Evolutionary conservation across 2,888 invertebrate species (phyloP).

Genomic region (Phortica magna): DNA sequence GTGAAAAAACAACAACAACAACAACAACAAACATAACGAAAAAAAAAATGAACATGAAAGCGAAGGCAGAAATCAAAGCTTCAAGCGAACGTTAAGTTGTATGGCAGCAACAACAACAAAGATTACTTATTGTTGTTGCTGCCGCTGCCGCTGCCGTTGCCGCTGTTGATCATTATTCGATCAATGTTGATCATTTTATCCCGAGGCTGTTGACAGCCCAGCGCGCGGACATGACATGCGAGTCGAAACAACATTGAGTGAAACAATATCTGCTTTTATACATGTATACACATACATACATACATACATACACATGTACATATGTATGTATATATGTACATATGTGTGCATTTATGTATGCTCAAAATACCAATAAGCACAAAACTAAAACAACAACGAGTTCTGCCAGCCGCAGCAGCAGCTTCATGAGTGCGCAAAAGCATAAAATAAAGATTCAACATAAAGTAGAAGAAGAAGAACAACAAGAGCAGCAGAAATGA

Average conservation of each 20-base stretch:
- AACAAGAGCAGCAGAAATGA: slow-evolving; percentile 50
- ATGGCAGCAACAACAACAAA: not conserved
- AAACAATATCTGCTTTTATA: slow-evolving; percentile 5
- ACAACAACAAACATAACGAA: slow-evolving; percentile 22
- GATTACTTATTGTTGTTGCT: slow-evolving; percentile 36
- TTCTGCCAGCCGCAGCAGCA: not conserved
- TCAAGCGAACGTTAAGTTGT: not conserved
- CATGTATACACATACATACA: not conserved
- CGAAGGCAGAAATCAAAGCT: slow-evolving; percentile 22
- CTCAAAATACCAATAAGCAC: not conserved
- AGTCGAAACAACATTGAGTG: slow-evolving; percentile 49
- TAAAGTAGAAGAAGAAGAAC: slow-evolving; percentile 19
- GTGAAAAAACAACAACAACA: slow-evolving; percentile 25
- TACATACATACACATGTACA: not conserved
- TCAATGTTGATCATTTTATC: slow-evolving; percentile 77
- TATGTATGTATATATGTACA: not conserved
- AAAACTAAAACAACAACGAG: slow-evolving; percentile 31
- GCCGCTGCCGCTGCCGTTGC: slow-evolving; percentile 18
- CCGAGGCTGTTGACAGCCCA: slow-evolving; percentile 76
- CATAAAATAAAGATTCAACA: not conserved
- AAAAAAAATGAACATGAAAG: slow-evolving; percentile 18
- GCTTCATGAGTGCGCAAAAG: slow-evolving; percentile 22
- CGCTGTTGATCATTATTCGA: slow-evolving; percentile 73
- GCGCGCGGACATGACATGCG: slow-evolving; percentile 75
- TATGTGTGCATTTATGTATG: not conserved